A percentile compares a stretch with the other conserved stretches of the same genome.
Evolutionary conservation across 2,113 vertebrate species (phyloP).

Genomic region (Bucco capensis): DNA sequence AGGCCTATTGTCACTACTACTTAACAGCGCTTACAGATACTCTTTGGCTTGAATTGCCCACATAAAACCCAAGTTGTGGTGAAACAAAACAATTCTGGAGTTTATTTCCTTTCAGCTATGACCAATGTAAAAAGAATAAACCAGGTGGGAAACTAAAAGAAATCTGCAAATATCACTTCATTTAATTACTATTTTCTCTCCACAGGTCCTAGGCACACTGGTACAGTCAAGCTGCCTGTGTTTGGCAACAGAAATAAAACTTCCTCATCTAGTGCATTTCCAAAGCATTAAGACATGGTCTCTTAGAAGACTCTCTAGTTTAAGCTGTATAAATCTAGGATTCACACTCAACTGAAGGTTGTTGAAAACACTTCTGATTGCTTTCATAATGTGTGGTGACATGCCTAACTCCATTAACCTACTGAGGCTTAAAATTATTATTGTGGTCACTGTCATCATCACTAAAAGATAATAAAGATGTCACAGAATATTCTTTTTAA

Average conservation of each 20-base stretch:
- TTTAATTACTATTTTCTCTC: neutral
- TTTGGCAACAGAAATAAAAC: neutral
- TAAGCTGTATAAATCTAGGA: neutral
- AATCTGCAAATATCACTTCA: neutral
- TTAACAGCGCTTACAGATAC: neutral
- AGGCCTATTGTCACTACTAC: neutral
- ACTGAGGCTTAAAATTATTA: conserved; percentile 34
- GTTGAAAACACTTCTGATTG: conserved; percentile 31
- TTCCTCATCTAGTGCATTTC: neutral
- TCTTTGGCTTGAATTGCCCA: neutral
- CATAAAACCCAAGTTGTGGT: neutral
- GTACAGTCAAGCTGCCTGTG: neutral
- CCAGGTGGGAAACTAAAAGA: neutral
- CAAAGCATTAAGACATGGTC: neutral
- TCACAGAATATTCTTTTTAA: conserved; percentile 10
- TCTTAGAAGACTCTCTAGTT: neutral
- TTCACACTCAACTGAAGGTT: neutral
- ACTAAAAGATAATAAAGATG: conserved; percentile 45
- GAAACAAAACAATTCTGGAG: neutral
- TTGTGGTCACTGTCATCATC: conserved; percentile 31
- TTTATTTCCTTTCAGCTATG: neutral
- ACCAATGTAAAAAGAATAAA: neutral
- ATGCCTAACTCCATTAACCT: conserved; percentile 30
- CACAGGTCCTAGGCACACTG: neutral
- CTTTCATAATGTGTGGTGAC: conserved; percentile 17